Conservation (phyloP, 2,888 invertebrate genomes). For the Dascillus cervinus region DNA sequence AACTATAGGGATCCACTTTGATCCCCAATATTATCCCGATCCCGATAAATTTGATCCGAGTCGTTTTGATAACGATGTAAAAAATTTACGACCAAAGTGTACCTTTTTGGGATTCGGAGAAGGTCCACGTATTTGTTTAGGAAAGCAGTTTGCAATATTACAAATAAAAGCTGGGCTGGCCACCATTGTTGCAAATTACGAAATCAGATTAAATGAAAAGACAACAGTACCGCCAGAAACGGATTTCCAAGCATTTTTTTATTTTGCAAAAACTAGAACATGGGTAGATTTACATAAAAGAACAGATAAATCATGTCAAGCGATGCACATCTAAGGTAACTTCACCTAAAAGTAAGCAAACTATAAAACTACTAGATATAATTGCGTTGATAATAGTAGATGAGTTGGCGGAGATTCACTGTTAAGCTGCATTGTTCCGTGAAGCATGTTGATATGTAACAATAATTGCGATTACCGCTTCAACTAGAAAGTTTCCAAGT, state of each 20-base stretch:
- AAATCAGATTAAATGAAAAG: conserved; percentile 16
- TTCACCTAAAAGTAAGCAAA: too few relatives aligned
- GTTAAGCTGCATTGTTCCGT: too few relatives aligned
- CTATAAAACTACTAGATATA: too few relatives aligned
- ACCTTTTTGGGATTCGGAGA: conserved; percentile 1
- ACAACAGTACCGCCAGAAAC: conserved; percentile 20
- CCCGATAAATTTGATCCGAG: conserved; percentile 1
- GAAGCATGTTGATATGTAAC: too few relatives aligned
- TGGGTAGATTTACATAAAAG: conserved; percentile 25
- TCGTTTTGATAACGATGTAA: background rate
- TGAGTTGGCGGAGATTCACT: too few relatives aligned
- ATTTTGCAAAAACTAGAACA: conserved; percentile 22
- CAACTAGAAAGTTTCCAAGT: too few relatives aligned
- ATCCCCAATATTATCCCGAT: background rate
- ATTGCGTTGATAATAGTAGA: too few relatives aligned
- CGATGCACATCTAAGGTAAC: too few relatives aligned
- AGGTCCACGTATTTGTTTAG: conserved; percentile 1
- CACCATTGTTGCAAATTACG: conserved; percentile 16
- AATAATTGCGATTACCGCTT: too few relatives aligned
- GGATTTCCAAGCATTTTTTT: conserved; percentile 22
- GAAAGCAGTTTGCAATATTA: conserved; percentile 22
- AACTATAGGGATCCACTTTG: background rate
- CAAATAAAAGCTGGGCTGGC: conserved; percentile 22
- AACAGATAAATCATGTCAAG: too few relatives aligned
- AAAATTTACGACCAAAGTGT: conserved; percentile 1